Conservation (phyloP, 1,140 invertebrate genomes). For the Pteromalus puparum region DNA sequence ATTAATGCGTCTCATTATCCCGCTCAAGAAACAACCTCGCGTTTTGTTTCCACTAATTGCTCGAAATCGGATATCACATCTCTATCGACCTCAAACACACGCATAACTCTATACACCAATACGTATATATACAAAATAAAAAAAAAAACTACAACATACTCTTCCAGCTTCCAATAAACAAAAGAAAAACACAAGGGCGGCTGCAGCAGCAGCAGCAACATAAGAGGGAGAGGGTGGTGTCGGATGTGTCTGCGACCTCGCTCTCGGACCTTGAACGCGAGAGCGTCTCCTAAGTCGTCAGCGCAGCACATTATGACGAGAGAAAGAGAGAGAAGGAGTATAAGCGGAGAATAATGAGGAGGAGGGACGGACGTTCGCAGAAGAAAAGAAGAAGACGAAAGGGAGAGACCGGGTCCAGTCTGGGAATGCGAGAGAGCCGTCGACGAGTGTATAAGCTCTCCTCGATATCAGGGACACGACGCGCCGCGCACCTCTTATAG, state of each 20-base stretch:
- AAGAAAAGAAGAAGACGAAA: conserved; percentile 56
- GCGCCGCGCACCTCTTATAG: conserved; percentile 51
- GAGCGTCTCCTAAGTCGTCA: conserved; percentile 53
- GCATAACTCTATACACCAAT: too few relatives aligned
- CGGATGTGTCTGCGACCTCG: conserved; percentile 70
- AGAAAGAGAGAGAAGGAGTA: conserved; percentile 39
- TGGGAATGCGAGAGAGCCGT: conserved; percentile 64
- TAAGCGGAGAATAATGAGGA: conserved; percentile 53
- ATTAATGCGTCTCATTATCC: neutral
- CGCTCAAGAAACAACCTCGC: neutral
- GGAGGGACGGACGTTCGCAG: conserved; percentile 44
- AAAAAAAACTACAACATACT: neutral
- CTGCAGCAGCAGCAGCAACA: neutral
- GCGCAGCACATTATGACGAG: conserved; percentile 56
- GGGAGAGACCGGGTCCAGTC: conserved; percentile 67
- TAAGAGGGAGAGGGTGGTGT: conserved; percentile 56
- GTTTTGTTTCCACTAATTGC: neutral
- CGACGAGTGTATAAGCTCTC: neutral
- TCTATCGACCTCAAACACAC: neutral
- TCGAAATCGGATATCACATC: neutral
- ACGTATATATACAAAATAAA: neutral
- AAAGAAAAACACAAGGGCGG: conserved; percentile 51
- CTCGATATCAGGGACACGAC: conserved; percentile 65
- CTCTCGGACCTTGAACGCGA: conserved; percentile 67
- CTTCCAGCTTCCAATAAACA: neutral